Base-by-base conservation (phyloP, 2,888 invertebrate species). In the Maniola hyperantus region DNA sequence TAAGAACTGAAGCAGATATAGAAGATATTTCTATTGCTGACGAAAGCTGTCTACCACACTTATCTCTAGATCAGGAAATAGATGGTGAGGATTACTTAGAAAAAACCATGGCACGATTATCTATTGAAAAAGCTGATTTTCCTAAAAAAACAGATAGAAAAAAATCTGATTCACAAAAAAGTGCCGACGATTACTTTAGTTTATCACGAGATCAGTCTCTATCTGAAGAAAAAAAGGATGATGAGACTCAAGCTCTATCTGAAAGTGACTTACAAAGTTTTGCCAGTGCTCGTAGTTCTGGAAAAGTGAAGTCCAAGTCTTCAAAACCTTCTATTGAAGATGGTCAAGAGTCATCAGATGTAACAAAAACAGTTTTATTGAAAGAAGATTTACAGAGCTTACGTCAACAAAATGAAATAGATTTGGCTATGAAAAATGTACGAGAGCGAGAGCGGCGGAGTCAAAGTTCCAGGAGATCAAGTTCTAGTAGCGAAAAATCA, bases 1-100 rank as follows among this genome's bases (percentile, higher is more conserved):
- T 96, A 69, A 93, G 97, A 64, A 97, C 97, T 0, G 97, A 97
- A 87, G 97, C 97, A 0, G 97, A 97, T 73, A 91, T 97, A 70
- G 97, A 97, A 81, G 97, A 97, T 76, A 95, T 97, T 68, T 97
- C 97, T 0, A 95, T 97, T 65, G 94, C 95, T 50, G 97, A 97
- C 78, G 96, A 97, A 78, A 94, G 94, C 59, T 87, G 82, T n/a
- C 76, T 78, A 0, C 85, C 84, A 0, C 87, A 87, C 64, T 72
- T 91, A 34, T 91, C 90, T 18, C 88, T 94, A 66, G 93, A 94
- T 65, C 93, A 92, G 65, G 90, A 93, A 13, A 81, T 93, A 6
- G 91, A 88, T 0, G 84, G 83, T 5, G 94, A 94, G 63, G 94
- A 95, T 76, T 94, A 93, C 83, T 87, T 85, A 75, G 94, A 91